Evolutionary conservation across 2,888 invertebrate species (phyloP), one percentile per base, ranked within the genome.

Genomic region (Antitype chi): DNA sequence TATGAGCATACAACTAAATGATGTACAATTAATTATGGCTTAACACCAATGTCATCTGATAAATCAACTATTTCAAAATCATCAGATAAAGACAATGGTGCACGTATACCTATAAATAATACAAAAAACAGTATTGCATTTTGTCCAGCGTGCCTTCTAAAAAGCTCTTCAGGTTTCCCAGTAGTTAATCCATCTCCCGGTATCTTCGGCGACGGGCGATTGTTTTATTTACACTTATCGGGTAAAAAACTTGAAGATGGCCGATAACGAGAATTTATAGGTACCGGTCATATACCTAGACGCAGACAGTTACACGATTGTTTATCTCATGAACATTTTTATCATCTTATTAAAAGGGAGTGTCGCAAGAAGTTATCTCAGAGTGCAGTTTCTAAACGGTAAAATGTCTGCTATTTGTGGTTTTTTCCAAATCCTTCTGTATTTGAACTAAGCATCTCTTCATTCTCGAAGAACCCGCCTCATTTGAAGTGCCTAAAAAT

Each of bases 221-320:
- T 63, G 43, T 57, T 63, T 73, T 69, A 78, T 55, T 53, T 23
- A 23, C 0, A 20, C 8, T 49, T 78, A 70, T 79, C 70, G 25
- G 57, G 53, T 23, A 66, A n/a, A 52, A 23, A 64, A 32, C 57
- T 63, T 49, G 6, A 43, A 71, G 28, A 81, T 81, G 82, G 60
- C 68, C 68, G 84, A 85, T 85, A 85, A 80, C 80, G 77, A 81
- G 73, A 86, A 83, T 49, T 32, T 64, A 32, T 81, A 52, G 28
- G 52, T 64, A 87, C 57, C 73, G 84, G 80, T 76, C 20, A 43
- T 9, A 17, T 47, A 52, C 28, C 49, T 25, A 53, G 49, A 55
- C 52, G 25, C 25, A 63, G 88, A 82, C 89, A 89, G 80, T 75
- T 87, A 87, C 70, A 86, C 85, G 87, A 89, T 89, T 85, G 84